Percentiles rank a stretch among this genome's conserved stretches.
phyloP scores from a whole-genome alignment of 1,140 invertebrate species.

The Bombus vancouverensis region DNA sequence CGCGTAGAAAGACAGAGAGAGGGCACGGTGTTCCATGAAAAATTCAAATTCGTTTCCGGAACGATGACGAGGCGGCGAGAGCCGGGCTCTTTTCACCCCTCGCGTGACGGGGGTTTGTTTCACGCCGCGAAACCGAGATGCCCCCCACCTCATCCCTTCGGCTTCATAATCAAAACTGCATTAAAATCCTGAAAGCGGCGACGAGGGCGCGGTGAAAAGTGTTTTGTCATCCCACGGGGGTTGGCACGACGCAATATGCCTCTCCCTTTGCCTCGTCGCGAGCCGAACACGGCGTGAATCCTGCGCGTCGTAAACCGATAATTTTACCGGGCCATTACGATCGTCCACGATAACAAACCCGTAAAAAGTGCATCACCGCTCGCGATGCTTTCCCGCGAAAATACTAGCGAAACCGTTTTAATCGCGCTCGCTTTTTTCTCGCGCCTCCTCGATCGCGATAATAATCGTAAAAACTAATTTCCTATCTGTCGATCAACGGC shows the following conservation, averaged over 20 bases:
- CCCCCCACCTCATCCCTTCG: neutral
- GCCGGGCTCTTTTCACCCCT: conserved; percentile 19
- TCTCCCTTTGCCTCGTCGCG: conserved; percentile 20
- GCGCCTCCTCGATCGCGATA: neutral
- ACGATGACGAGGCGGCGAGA: conserved; percentile 43
- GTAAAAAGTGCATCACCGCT: conserved; percentile 23
- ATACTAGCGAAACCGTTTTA: conserved; percentile 21
- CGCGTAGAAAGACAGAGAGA: neutral
- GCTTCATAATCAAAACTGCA: conserved; percentile 72
- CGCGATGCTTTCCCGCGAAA: conserved; percentile 5
- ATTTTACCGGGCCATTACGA: conserved; percentile 41
- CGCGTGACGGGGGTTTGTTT: conserved; percentile 48
- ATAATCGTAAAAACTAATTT: neutral
- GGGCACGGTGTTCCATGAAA: conserved; percentile 22
- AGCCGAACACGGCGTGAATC: neutral
- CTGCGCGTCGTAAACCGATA: conserved; percentile 35
- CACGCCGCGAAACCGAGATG: conserved; percentile 35
- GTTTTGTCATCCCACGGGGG: conserved; percentile 69
- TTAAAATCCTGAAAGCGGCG: conserved; percentile 71
- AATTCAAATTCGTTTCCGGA: conserved; percentile 49
- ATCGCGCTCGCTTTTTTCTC: neutral
- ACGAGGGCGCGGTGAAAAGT: conserved; percentile 68
- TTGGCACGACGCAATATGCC: conserved; percentile 64
- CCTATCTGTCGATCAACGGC: no score
- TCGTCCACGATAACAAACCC: conserved; percentile 30